Base-by-base conservation (phyloP, 2,888 invertebrate species). In the Pollenia angustigena region DNA sequence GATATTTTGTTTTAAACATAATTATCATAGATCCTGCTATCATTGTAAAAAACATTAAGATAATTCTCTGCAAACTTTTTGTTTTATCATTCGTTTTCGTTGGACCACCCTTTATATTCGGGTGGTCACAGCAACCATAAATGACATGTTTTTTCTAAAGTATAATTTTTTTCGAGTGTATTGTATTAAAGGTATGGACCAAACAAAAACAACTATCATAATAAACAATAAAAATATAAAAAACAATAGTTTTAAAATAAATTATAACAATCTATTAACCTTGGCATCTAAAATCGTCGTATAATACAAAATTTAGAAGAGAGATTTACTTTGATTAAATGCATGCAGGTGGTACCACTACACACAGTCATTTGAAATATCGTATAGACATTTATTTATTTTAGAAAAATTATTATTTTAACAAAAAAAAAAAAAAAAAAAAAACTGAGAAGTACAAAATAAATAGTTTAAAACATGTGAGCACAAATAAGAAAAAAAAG, bases 201-300 rank as follows among this genome's bases (percentile, higher is more conserved):
- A 62, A 52, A 50, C 50, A 18, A 23, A 56, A 71, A 58, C 40
- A 48, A 16, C n/a, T 80, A 62, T 32, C 6, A 32, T 32, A 6
- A 32, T 23, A 32, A 32, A 32, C 4, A 32, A 32, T 32, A 32
- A 48, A 32, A 60, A 14, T 0, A 60, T 23, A 32, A 58, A 14
- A 50, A 50, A 76, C 23, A 62, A 42, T 14, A 50, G 56, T 58
- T 81, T 80, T 48, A 69, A 81, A 76, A 81, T 58, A 64, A 71
- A 71, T 74, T 79, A 75, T 64, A 58, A 68, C 52, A 85, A 78
- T 74, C 18, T 58, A 56, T 64, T 71, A 66, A 80, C 86, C 86
- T 86, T 86, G 86, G 64, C 86, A 86, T 86, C 80, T 83, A 86
- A 86, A 86, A 75, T 71, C 78, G 54, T 64, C 18, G 46, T 68